Evolutionary conservation across 2,113 vertebrate species (phyloP), one percentile per base, ranked within the genome.

Genomic region (Tauraco erythrolophus): DNA sequence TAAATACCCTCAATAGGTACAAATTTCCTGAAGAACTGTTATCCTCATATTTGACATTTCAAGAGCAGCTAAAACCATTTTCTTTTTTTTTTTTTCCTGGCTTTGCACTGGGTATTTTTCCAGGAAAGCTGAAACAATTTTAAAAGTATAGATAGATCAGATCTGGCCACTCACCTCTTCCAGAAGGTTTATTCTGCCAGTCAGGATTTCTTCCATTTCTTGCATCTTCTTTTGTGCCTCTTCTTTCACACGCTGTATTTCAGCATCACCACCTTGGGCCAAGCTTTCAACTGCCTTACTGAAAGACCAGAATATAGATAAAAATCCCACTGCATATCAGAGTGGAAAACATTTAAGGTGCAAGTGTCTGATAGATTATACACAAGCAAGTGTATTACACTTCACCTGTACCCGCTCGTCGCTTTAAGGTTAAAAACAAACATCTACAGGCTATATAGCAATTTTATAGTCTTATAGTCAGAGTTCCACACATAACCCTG

Each of bases 261-360:
- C 99, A 31, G 98, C 98, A n/a, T 98, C 96, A 14, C 99, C 98
- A 71, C 98, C 98, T 76, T 97, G 98, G 18, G 99, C 98, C 53
- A 99, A 95, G 96, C 99, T 99, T 96, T 99, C 99, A 43, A 99
- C 89, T 1, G 99, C 99, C 98, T 99, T 99, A 75, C 99, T 99
- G 91, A 50, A 95, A 96, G 76, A 76, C 33, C 79, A 1, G 1
- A 70, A 93, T 7, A 83, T 10, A 94, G 30, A 75, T 3, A 74
- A 9, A 57, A 54, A 89, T 37, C 30, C 43, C 58, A 72, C 17
- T 17, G 37, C 50, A 35, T 3, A n/a, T 7, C 79, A 50, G 22
- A 1, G 1, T 15, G 39, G 23, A 50, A 54, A 37, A 33, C 27
- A 66, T 25, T n/a, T 3, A 23, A 84, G 74, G 18, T 27, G 5